Evolutionary conservation across 2,888 invertebrate species (phyloP).

Genomic region (Lottia scabra): DNA sequence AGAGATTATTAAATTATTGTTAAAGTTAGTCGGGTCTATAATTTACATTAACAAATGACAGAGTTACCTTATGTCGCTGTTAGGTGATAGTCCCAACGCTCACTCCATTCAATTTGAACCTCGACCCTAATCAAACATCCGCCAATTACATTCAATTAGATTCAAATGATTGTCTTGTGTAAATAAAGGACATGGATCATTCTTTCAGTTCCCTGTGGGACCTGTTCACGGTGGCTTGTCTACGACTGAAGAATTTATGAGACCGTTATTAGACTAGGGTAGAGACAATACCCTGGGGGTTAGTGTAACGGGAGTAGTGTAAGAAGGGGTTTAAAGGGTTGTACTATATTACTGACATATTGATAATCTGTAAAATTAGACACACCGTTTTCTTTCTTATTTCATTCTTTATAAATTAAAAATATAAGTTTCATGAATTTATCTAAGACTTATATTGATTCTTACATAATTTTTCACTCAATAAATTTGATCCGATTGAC

Average conservation of each 20-base stretch:
- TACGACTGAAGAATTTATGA: conserved; percentile 8
- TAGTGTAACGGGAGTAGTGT: not conserved
- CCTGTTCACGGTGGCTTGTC: not conserved
- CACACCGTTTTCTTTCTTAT: no score
- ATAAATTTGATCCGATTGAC: no score
- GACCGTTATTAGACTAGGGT: not conserved
- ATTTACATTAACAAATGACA: conserved; percentile 43
- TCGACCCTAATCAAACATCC: conserved; percentile 13
- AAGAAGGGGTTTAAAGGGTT: no score
- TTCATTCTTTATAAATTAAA: no score
- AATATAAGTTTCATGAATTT: no score
- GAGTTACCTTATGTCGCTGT: conserved; percentile 15
- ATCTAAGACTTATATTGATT: no score
- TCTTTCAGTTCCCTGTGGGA: conserved; percentile 10
- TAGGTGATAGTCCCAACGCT: conserved; percentile 41
- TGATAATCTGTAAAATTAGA: no score
- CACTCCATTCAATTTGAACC: conserved; percentile 16
- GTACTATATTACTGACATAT: no score
- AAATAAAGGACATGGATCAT: conserved; percentile 35
- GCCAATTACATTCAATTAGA: conserved; percentile 48
- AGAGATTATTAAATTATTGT: conserved; percentile 52
- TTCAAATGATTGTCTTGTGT: conserved; percentile 48
- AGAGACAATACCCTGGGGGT: not conserved
- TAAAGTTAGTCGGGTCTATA: conserved; percentile 40
- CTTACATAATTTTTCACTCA: no score